Percentiles rank a stretch among this genome's conserved stretches.
Conservation (phyloP, 2,797 vertebrate genomes). For the Cheirogaleus major region DNA sequence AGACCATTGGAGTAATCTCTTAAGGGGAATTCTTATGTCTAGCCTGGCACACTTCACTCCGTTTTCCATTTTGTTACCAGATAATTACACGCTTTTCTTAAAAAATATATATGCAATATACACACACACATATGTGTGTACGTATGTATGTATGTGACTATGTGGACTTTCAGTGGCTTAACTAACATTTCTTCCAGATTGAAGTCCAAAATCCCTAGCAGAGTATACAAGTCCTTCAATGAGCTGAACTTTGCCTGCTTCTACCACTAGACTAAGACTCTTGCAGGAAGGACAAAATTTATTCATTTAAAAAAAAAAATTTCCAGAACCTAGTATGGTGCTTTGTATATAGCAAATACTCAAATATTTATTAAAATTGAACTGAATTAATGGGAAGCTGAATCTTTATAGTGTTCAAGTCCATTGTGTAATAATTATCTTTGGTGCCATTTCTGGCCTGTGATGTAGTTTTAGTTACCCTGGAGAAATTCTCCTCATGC, state of each 20-base stretch:
- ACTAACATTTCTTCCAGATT: background rate
- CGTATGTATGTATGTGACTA: background rate
- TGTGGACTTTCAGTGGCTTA: background rate
- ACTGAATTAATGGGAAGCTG: background rate
- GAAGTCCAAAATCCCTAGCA: background rate
- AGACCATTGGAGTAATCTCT: background rate
- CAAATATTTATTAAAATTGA: background rate
- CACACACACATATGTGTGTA: too few species aligned
- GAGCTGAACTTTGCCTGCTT: background rate
- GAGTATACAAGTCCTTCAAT: background rate
- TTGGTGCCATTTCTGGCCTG: constrained; percentile 61
- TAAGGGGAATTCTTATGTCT: background rate
- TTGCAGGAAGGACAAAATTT: background rate
- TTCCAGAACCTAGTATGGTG: background rate
- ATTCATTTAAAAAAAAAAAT: background rate
- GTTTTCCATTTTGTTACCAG: constrained; percentile 1
- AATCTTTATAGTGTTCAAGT: constrained; percentile 9
- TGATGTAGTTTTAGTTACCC: constrained; percentile 46
- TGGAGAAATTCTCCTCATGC: constrained; percentile 65
- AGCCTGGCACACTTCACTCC: background rate
- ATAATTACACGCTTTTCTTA: background rate
- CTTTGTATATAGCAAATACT: background rate
- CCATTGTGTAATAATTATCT: background rate
- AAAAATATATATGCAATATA: background rate
- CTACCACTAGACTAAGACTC: background rate